Conservation (phyloP, 2,113 vertebrate genomes). For the Dromiciops gliroides region DNA sequence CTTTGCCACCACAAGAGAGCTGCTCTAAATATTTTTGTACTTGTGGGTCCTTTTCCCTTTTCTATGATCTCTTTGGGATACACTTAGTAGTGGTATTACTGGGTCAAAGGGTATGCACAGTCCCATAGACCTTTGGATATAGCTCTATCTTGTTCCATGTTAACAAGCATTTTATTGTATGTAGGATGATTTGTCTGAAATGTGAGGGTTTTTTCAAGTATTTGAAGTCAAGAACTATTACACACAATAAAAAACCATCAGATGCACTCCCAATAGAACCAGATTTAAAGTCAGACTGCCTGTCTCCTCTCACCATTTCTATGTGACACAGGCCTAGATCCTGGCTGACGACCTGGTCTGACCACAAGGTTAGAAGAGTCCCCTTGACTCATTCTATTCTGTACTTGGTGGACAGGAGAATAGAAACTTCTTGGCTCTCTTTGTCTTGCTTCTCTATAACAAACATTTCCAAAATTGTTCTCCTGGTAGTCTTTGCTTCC, state of each 20-base stretch:
- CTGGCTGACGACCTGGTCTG: neutral
- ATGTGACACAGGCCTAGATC: neutral
- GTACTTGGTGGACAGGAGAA: neutral
- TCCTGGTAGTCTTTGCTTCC: neutral
- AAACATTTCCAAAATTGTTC: neutral
- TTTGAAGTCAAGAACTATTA: neutral
- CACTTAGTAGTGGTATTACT: too few species aligned
- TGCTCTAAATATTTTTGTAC: too few species aligned
- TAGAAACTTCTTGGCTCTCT: neutral
- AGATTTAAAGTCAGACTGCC: neutral
- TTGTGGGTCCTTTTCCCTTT: too few species aligned
- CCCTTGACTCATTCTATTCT: neutral
- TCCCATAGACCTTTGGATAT: too few species aligned
- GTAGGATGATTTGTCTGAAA: neutral
- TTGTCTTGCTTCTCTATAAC: neutral
- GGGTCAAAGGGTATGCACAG: too few species aligned
- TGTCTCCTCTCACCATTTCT: neutral
- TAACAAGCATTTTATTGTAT: neutral
- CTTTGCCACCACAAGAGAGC: too few species aligned
- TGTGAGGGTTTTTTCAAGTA: too few species aligned
- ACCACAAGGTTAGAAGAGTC: neutral
- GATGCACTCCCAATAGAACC: neutral
- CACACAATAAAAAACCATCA: neutral
- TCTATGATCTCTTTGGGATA: too few species aligned
- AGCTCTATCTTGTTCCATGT: neutral